Conservation (phyloP, 2,113 vertebrate species). For the Tachysurus vachellii region DNA sequence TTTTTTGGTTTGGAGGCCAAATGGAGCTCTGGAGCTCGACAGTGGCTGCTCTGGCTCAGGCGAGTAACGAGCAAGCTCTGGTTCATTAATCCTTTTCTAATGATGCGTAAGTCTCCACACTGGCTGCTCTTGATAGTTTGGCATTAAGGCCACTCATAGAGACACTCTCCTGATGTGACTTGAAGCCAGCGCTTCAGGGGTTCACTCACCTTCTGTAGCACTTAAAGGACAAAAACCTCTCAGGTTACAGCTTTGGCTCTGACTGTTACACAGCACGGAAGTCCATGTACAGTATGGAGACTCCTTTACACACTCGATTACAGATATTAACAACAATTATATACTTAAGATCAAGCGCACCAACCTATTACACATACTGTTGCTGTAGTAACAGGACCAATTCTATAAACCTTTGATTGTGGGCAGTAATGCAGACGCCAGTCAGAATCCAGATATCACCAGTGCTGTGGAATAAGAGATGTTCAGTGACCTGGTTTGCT, state of each 20-base stretch:
- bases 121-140: constrained; percentile 21
- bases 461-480: not conserved
- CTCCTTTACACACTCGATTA: not conserved
- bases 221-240: not conserved
- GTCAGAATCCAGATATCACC: not conserved
- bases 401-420: too few species aligned
- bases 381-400: not conserved
- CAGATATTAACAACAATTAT: not conserved
- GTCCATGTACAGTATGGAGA: not conserved
- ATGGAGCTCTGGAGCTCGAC: not conserved
- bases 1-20: not conserved
- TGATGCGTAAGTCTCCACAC: constrained; percentile 26
- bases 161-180: constrained; percentile 1
- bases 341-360: not conserved
- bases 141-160: constrained; percentile 17
- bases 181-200: not conserved
- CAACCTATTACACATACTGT: not conserved
- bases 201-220: not conserved
- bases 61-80: constrained; percentile 39
- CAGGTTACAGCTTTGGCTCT: not conserved
- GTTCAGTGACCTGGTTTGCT: not conserved
- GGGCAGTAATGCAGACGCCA: not conserved
- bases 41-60: not conserved
- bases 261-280: not conserved
- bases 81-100: constrained; percentile 48